Evolutionary conservation across 2,113 vertebrate species (phyloP).

Genomic region (Centropus bengalensis): DNA sequence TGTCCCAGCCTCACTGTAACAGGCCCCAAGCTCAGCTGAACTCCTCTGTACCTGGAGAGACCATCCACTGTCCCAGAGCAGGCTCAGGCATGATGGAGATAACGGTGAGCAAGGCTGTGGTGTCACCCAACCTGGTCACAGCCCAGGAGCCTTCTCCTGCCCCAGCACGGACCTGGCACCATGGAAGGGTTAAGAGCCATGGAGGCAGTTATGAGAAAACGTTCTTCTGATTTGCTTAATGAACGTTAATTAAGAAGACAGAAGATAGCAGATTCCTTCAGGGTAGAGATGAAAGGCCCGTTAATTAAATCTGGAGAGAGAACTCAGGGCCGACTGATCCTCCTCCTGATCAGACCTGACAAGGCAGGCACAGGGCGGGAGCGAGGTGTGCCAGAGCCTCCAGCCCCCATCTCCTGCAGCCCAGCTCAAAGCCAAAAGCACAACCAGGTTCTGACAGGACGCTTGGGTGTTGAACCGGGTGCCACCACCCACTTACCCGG

Average conservation of each 20-base stretch:
- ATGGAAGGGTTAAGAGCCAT: constrained; percentile 69
- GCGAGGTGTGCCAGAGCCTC: not conserved
- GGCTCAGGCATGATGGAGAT: fast-evolving
- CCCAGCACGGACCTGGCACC: not conserved
- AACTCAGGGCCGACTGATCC: constrained; percentile 45
- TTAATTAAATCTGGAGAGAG: constrained; percentile 89
- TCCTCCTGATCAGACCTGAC: constrained; percentile 73
- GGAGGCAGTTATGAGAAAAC: constrained; percentile 32
- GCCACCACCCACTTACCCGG: not conserved
- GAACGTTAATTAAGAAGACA: constrained; percentile 93
- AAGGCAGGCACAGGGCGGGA: constrained; percentile 3
- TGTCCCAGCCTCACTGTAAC: not conserved
- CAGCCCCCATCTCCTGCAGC: not conserved
- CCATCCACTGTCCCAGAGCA: not conserved
- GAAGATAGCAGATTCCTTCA: constrained; percentile 86
- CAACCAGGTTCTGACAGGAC: fast-evolving
- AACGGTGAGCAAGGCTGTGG: not conserved
- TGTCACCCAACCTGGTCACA: not conserved
- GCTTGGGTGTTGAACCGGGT: fast-evolving
- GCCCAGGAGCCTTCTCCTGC: not conserved
- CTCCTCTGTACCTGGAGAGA: not conserved
- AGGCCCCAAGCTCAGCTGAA: not conserved
- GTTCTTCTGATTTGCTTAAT: constrained; percentile 90
- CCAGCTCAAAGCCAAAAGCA: not conserved
- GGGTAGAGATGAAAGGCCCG: constrained; percentile 84